Evolutionary conservation across 1,140 invertebrate genomes (phyloP), one percentile per base, ranked within the genome.

Genomic region (Drosophila insularis): DNA sequence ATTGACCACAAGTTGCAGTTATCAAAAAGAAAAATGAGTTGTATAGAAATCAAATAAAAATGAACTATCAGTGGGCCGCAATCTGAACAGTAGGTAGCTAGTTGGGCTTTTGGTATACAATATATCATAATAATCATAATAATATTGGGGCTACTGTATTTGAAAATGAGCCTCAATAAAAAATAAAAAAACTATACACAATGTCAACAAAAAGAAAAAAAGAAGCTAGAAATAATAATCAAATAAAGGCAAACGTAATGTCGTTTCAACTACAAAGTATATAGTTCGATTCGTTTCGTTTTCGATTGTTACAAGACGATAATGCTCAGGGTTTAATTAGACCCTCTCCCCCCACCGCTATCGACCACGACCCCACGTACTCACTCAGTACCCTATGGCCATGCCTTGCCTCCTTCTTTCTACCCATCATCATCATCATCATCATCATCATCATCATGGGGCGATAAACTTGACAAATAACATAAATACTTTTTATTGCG

Each of bases 401-500:
- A 50, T 50, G 43, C 8, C 13, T 17, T 50, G 17, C 39, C 35
- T 37, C 19, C 55, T 37, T 5, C 43, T 43, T 50, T n/a, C 54
- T 35, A 35, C 17, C 27, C 27, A 27, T 27, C 27, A 27, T 27
- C 27, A 6, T 27, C 27, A 23, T 23, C 27, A 27, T 27, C 27
- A 6, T 27, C 27, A 23, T 23, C 23, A 27, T 27, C 27, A 27
- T 23, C 46, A 37, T 50, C 63, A 21, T n/a, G 32, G n/a, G 46
- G 68, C 80, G 84, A 89, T 89, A 89, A 89, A 89, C 80, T 89
- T 84, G 77, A 89, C 84, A 89, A 89, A 89, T 89, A 89, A 85
- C 85, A 84, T 89, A 89, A 89, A 89, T 84, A 79, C 84, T 71
- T 84, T 87, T 89, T 89, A 89, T 89, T 85, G 84, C 80, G 84